phyloP scores from a whole-genome alignment of 2,888 invertebrate genomes.

The Amaurobius ferox region DNA sequence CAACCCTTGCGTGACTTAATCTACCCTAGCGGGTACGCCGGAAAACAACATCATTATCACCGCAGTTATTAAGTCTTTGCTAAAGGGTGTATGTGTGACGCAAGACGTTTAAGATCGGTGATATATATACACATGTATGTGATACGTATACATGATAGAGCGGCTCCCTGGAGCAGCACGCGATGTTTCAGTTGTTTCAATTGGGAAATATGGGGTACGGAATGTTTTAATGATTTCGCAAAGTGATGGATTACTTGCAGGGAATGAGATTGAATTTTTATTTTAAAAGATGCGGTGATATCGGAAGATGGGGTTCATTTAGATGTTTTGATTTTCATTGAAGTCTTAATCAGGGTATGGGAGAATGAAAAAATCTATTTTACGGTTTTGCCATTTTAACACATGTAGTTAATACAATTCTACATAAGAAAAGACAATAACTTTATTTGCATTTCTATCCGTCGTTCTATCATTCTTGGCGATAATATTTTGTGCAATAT shows the following conservation, averaged over 20 bases:
- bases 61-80: constrained; percentile 57
- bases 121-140: constrained; percentile 2
- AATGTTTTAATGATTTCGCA: constrained; percentile 64
- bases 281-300: no score
- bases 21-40: constrained; percentile 11
- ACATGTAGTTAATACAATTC: no score
- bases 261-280: background rate
- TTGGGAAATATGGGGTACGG: constrained; percentile 22
- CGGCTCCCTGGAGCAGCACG: constrained; percentile 30
- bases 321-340: no score
- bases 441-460: no score
- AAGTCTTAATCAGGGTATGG: no score
- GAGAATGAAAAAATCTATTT: no score
- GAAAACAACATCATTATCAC: constrained; percentile 61
- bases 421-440: no score
- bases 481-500: no score
- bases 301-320: no score
- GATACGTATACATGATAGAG: constrained; percentile 7
- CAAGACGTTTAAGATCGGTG: constrained; percentile 14
- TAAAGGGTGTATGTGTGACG: constrained; percentile 18
- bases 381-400: no score
- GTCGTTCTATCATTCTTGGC: no score
- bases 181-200: constrained; percentile 61
- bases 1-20: constrained; percentile 63
- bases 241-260: constrained; percentile 28